Percentiles rank a stretch among this genome's conserved stretches.
Evolutionary conservation across 2,888 invertebrate species (phyloP).

Genomic region (Perizoma flavofasciatum): DNA sequence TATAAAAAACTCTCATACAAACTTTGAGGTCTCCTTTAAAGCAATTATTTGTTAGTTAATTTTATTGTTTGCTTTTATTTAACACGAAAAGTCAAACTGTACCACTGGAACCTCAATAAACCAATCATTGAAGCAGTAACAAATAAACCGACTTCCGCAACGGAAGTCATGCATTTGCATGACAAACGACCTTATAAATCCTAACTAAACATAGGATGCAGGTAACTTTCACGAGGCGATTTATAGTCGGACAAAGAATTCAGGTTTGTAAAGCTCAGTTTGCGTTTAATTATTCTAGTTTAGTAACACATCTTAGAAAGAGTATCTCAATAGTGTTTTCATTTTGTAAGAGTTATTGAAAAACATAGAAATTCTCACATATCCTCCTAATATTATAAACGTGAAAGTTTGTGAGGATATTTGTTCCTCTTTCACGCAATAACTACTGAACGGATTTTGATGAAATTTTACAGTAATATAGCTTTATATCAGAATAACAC

Average conservation of each 20-base stretch:
- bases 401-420: no score
- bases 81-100: not conserved
- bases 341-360: not conserved
- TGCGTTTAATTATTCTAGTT: not conserved
- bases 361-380: no score
- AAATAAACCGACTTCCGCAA: conserved; percentile 18
- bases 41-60: no score
- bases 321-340: not conserved
- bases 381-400: no score
- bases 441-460: no score
- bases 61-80: not conserved
- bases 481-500: no score
- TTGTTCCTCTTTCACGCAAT: no score
- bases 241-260: conserved; percentile 1
- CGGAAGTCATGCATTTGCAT: conserved; percentile 27
- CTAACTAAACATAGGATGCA: conserved; percentile 19
- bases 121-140: conserved; percentile 19
- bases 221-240: conserved; percentile 14
- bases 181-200: conserved; percentile 26
- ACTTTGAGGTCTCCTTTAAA: no score
- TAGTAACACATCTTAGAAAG: not conserved
- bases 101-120: conserved; percentile 19
- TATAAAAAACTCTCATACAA: no score
- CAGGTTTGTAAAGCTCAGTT: conserved; percentile 4
- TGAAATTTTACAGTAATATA: no score